Conservation (phyloP, 1,140 invertebrate species). For the Cardiocondyla obscurior region DNA sequence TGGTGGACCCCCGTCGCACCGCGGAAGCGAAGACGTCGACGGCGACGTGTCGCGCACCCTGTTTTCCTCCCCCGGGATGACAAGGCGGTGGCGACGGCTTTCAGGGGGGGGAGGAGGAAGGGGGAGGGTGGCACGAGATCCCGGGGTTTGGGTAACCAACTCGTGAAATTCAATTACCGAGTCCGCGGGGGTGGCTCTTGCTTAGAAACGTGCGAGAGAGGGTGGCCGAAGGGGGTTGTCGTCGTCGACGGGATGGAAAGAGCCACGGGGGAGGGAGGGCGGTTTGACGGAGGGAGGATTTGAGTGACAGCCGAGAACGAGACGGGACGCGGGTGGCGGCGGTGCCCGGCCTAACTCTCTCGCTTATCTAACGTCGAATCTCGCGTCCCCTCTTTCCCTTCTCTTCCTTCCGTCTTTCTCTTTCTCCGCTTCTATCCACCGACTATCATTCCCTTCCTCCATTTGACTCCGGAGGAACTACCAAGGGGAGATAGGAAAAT, state of each 20-base stretch:
- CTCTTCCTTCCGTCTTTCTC: background rate
- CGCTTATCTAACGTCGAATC: slow-evolving; percentile 75
- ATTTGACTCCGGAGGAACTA: slow-evolving; percentile 24
- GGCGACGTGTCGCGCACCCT: slow-evolving; percentile 38
- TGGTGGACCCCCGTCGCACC: slow-evolving; percentile 70
- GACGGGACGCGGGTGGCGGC: slow-evolving; percentile 40
- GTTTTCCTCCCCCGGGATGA: slow-evolving; percentile 38
- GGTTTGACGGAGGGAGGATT: slow-evolving; percentile 72
- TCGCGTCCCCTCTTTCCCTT: slow-evolving; percentile 48
- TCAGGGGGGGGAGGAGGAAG: slow-evolving; percentile 55
- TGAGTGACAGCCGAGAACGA: slow-evolving; percentile 76
- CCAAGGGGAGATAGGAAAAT: slow-evolving; percentile 77
- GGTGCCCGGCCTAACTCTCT: slow-evolving; percentile 66
- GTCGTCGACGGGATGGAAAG: slow-evolving; percentile 52
- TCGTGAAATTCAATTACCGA: slow-evolving; percentile 84
- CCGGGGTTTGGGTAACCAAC: slow-evolving; percentile 82
- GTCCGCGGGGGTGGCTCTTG: slow-evolving; percentile 77
- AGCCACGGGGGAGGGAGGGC: slow-evolving; percentile 66
- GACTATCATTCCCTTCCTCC: slow-evolving; percentile 28
- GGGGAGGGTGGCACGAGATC: slow-evolving; percentile 69
- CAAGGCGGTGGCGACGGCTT: slow-evolving; percentile 5
- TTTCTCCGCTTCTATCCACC: background rate
- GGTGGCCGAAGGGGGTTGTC: slow-evolving; percentile 59
- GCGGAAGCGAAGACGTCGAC: slow-evolving; percentile 33
- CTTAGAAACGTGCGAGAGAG: slow-evolving; percentile 63